phyloP scores from a whole-genome alignment of 1,140 invertebrate species.

The Polyergus mexicanus region DNA sequence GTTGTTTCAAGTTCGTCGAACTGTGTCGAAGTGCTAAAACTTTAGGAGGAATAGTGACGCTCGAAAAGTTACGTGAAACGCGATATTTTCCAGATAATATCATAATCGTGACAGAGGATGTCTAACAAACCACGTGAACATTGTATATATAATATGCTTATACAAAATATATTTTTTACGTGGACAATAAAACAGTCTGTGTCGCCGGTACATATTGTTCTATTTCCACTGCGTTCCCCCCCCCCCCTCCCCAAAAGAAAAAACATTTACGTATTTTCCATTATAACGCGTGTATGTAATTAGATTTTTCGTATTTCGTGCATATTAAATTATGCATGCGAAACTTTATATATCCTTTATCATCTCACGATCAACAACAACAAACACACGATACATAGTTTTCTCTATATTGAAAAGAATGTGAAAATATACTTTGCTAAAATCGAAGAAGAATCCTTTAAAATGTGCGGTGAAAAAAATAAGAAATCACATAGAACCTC shows the following conservation, averaged over 20 bases:
- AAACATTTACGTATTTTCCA: background rate
- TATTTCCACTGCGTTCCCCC: background rate
- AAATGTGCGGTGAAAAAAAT: background rate
- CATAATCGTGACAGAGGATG: slow-evolving; percentile 17
- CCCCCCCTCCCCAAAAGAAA: too few relatives aligned
- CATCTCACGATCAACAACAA: background rate
- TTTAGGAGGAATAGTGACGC: slow-evolving; percentile 13
- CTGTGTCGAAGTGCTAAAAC: slow-evolving; percentile 27
- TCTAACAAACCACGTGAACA: background rate
- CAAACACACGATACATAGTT: background rate
- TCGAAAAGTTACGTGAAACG: slow-evolving; percentile 41
- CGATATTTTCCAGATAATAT: slow-evolving; percentile 58
- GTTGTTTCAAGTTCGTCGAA: slow-evolving; percentile 44
- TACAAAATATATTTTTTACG: slow-evolving; percentile 56
- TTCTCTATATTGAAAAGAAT: background rate
- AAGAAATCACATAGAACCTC: background rate
- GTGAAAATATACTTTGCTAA: background rate
- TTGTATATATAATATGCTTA: background rate
- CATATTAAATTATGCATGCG: slow-evolving; percentile 59
- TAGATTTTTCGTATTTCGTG: slow-evolving; percentile 17
- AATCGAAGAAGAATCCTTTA: background rate
- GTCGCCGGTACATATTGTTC: background rate
- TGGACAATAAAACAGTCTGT: slow-evolving; percentile 60
- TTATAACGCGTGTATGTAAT: slow-evolving; percentile 37
- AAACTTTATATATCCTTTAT: slow-evolving; percentile 62